Base-by-base conservation (phyloP, 2,797 vertebrate species). In the Etheostoma nigrum region DNA sequence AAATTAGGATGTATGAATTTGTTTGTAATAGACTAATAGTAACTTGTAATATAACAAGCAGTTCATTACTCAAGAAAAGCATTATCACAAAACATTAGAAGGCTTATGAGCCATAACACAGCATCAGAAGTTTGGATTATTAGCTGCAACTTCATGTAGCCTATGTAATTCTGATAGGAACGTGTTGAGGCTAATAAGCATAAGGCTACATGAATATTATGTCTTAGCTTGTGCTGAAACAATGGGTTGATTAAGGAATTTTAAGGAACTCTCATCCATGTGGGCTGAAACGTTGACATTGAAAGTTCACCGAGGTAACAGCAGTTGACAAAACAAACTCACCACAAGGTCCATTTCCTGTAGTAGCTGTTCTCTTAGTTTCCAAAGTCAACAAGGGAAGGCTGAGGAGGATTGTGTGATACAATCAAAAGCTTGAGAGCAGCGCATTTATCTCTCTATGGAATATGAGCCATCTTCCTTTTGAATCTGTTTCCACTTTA, bases 281-380 rank as follows among this genome's bases (percentile, higher is more conserved):
- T 16, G 9, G 10, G 45, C 14, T 27, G 49, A 12, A 69, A 49
- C 7, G 16, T 4, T 25, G 25, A 58, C 10, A 30, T 6, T 30
- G 5, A 55, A 10, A 23, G 42, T 55, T 63, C 57, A n/a, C 16
- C 25, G 30, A 13, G 30, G 30, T 21, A 76, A 53, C 12, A 4
- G 6, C 25, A 52, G 47, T 9, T 21, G 55, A 48, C 57, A 53
- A 52, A 59, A 68, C 16, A 63, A 60, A 33, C 51, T 45, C 36
- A 57, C 12, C 42, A 7, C 30, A n/a, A 18, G 30, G 33, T 52
- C 13, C 60, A n/a, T 57, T 25, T 30, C 30, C 30, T 30, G 30
- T 13, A 27, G 13, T 10, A 23, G 25, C 25, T 52, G 58, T 14
- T 44, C 44, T 27, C 18, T 10, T 16, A 13, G 33, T 58, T 27